phyloP scores from a whole-genome alignment of 2,797 vertebrate genomes.

The Myotis myotis region DNA sequence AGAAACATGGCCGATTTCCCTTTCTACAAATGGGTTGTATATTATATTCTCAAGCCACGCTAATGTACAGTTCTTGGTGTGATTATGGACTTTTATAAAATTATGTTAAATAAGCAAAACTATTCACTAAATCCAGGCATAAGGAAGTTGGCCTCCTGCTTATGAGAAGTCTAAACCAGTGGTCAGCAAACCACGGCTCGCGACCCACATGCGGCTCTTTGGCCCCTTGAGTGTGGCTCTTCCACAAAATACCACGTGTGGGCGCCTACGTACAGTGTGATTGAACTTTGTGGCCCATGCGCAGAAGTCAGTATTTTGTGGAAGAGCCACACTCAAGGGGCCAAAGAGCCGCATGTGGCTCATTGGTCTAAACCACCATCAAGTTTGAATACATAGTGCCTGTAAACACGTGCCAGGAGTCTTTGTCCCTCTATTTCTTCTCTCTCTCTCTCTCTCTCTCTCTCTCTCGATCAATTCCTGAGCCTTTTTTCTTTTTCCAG shows the following conservation, averaged over 20 bases:
- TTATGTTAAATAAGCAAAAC: background rate
- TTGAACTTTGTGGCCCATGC: no score
- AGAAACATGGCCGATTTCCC: background rate
- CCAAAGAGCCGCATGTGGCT: no score
- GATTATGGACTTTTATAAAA: background rate
- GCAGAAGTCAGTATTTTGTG: no score
- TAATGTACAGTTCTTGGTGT: background rate
- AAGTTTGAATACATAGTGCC: background rate
- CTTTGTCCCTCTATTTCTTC: background rate
- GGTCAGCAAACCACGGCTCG: no score
- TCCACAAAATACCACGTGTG: no score
- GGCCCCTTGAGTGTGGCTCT: no score
- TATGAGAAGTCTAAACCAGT: background rate
- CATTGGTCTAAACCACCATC: background rate
- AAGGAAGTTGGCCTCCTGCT: background rate
- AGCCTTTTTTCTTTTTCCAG: background rate
- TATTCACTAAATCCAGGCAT: background rate
- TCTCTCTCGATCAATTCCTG: background rate
- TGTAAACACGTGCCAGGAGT: background rate
- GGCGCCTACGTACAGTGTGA: no score
- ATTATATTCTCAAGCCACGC: background rate
- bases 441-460: background rate
- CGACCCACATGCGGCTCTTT: no score
- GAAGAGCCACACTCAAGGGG: no score
- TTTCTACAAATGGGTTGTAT: background rate